Conservation (phyloP, 2,888 invertebrate genomes). For the Bugulina stolonifera region DNA sequence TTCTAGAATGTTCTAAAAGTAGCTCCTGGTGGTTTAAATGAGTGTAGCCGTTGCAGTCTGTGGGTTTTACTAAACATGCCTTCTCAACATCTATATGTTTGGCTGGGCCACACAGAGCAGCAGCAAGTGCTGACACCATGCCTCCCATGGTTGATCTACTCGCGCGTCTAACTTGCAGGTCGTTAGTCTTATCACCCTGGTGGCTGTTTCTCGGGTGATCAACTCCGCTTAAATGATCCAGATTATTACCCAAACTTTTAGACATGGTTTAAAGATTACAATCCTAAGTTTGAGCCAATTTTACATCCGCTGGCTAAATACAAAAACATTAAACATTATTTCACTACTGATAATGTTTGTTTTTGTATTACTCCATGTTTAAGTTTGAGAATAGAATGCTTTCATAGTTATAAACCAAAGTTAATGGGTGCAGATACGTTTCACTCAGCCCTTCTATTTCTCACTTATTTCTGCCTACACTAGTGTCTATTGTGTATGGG, state of each 20-base stretch:
- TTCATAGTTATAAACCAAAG: not conserved
- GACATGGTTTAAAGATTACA: not conserved
- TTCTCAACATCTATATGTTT: not conserved
- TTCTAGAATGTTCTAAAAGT: too few relatives aligned
- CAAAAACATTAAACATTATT: conserved; percentile 15
- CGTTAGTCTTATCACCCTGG: not conserved
- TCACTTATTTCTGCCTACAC: not conserved
- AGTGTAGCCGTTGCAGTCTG: not conserved
- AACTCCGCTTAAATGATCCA: not conserved
- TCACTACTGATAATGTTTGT: conserved; percentile 16
- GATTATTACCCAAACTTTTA: not conserved
- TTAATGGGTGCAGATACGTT: not conserved
- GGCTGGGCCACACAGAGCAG: conserved; percentile 2
- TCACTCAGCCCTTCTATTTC: not conserved
- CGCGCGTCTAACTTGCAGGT: not conserved
- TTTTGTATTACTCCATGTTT: conserved; percentile 23
- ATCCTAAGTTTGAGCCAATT: not conserved
- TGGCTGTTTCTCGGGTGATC: not conserved
- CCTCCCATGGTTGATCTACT: not conserved
- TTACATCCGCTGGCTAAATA: not conserved
- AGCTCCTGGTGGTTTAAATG: too few relatives aligned
- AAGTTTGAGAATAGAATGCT: not conserved
- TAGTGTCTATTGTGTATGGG: not conserved
- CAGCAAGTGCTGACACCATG: conserved; percentile 5
- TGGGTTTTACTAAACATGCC: not conserved